phyloP scores from a whole-genome alignment of 2,113 vertebrate genomes.

The Xenopus laevis region DNA sequence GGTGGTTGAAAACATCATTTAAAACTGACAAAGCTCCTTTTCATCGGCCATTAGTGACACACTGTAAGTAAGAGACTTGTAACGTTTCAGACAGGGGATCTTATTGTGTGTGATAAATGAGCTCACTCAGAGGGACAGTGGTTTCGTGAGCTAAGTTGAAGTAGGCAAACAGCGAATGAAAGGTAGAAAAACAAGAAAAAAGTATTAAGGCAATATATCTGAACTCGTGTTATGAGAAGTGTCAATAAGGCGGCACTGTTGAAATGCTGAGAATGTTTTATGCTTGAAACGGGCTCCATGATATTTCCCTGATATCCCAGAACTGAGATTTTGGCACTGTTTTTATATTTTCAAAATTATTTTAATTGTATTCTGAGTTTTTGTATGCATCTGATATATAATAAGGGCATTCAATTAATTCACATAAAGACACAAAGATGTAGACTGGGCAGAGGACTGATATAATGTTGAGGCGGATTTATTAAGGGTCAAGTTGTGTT shows the following conservation, averaged over 20 bases:
- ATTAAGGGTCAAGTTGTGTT: no score
- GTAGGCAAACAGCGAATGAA: slow-evolving; percentile 28
- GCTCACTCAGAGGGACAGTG: slow-evolving; percentile 27
- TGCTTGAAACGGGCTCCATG: slow-evolving; percentile 1
- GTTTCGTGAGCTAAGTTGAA: slow-evolving; percentile 15
- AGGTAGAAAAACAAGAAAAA: slow-evolving; percentile 29
- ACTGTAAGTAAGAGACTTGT: slow-evolving; percentile 28
- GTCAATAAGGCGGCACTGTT: slow-evolving; percentile 15
- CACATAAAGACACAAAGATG: no score
- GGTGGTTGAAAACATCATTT: slow-evolving; percentile 37
- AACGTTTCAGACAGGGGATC: slow-evolving; percentile 36
- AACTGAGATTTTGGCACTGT: not conserved
- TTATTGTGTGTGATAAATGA: slow-evolving; percentile 41
- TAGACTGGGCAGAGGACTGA: no score
- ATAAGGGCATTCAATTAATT: no score
- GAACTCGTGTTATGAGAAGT: slow-evolving; percentile 12
- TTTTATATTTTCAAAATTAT: not conserved
- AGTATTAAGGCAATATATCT: slow-evolving; percentile 27
- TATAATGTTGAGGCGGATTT: no score
- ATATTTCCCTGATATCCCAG: not conserved
- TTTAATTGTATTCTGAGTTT: not conserved
- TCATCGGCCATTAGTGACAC: slow-evolving; percentile 31
- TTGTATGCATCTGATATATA: no score
- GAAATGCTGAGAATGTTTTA: not conserved
- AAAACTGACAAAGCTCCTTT: slow-evolving; percentile 35